Conservation (phyloP, 2,888 invertebrate species). For the Eudasyphora cyanicolor region DNA sequence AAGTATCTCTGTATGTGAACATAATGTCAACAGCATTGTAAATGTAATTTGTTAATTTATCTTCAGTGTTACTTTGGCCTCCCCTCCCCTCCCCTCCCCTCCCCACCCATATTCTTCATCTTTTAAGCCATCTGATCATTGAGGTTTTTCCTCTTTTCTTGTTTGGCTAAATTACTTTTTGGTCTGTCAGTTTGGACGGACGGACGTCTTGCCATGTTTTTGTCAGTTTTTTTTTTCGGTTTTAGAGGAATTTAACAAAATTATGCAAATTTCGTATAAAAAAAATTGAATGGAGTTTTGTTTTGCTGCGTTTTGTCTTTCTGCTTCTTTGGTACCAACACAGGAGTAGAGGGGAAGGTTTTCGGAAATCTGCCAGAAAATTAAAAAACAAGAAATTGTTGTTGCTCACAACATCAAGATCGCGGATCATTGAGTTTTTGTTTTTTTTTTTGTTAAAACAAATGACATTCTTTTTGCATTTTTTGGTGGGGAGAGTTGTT, state of each 20-base stretch:
- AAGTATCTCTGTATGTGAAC: neutral
- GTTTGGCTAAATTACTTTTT: slow-evolving; percentile 9
- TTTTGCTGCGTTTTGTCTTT: neutral
- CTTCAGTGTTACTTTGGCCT: neutral
- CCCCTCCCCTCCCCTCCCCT: neutral
- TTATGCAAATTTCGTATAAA: slow-evolving; percentile 3
- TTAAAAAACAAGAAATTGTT: neutral
- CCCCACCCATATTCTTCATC: neutral
- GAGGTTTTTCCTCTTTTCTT: neutral
- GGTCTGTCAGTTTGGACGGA: slow-evolving; percentile 4
- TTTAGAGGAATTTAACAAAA: slow-evolving; percentile 18
- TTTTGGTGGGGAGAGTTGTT: neutral
- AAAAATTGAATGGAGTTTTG: neutral
- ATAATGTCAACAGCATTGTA: slow-evolving; percentile 8
- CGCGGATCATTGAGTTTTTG: slow-evolving; percentile 21
- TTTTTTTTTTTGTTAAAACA: neutral
- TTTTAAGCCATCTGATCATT: neutral
- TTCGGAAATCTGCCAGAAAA: neutral
- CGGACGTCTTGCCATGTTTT: neutral
- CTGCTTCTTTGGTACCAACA: neutral
- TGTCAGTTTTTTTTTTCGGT: too few species aligned
- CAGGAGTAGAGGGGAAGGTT: neutral
- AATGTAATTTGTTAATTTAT: slow-evolving; percentile 15
- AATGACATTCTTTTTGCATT: slow-evolving; percentile 15
- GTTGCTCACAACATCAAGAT: slow-evolving; percentile 18